Evolutionary conservation across 30 jellyfish, hydroid and myxozoan genomes (phyloP).

Genomic region (Aurelia aurita complex sp. Pacific): DNA sequence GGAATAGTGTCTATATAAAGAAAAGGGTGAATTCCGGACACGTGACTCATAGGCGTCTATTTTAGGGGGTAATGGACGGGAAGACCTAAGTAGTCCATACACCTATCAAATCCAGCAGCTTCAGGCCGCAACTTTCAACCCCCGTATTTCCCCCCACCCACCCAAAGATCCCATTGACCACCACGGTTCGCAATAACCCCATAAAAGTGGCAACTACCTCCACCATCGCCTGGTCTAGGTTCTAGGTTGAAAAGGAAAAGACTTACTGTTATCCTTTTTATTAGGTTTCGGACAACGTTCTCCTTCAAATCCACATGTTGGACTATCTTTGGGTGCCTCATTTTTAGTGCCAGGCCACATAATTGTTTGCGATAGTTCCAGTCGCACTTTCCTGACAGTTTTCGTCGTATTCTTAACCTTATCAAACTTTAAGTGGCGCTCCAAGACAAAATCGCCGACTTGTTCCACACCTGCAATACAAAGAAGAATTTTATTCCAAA

Average conservation of each 20-base stretch:
- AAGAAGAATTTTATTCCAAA: not conserved
- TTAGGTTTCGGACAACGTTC: conserved; percentile 34
- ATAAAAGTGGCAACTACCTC: no score
- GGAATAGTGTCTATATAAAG: no score
- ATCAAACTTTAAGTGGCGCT: not conserved
- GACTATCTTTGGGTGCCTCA: conserved; percentile 66
- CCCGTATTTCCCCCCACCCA: no score
- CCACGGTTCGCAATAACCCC: no score
- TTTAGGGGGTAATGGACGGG: no score
- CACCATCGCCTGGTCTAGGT: no score
- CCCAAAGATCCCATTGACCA: no score
- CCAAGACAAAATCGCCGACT: conserved; percentile 60
- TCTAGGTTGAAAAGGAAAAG: not conserved
- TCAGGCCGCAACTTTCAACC: no score
- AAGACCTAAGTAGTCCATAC: no score
- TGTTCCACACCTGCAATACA: conserved; percentile 5
- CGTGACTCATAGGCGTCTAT: no score
- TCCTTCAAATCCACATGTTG: conserved; percentile 85
- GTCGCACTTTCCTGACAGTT: conserved; percentile 4
- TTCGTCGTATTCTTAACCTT: conserved; percentile 21
- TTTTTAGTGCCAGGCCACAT: conserved; percentile 42
- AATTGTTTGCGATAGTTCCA: conserved; percentile 9
- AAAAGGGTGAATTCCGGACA: no score
- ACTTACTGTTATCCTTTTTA: conserved; percentile 30
- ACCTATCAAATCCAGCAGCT: no score